phyloP scores from a whole-genome alignment of 2,888 invertebrate genomes.

The Drosophila phalerata region DNA sequence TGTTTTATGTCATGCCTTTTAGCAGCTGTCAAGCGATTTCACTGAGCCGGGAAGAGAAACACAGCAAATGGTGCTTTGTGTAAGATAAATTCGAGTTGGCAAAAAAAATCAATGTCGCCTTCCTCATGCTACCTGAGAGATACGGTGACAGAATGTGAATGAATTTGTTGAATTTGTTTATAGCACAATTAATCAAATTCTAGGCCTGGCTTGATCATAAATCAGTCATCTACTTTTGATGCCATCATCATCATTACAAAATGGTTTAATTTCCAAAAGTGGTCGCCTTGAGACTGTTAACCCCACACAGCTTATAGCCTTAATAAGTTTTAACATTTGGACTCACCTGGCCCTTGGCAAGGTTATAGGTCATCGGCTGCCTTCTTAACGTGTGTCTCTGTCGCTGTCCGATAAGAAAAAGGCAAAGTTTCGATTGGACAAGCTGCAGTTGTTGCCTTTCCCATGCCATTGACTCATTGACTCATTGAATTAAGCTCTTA shows the following conservation, averaged over 20 bases:
- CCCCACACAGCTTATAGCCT: slow-evolving; percentile 6
- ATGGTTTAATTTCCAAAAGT: slow-evolving; percentile 33
- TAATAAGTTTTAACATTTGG: slow-evolving; percentile 10
- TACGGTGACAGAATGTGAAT: slow-evolving; percentile 27
- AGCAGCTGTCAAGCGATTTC: slow-evolving; percentile 52
- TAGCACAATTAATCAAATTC: slow-evolving; percentile 65
- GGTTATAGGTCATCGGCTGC: slow-evolving; percentile 29
- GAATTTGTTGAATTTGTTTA: slow-evolving; percentile 56
- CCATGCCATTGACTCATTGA: slow-evolving; percentile 53
- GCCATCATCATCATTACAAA: slow-evolving; percentile 24
- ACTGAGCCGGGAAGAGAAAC: slow-evolving; percentile 6
- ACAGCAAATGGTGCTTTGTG: slow-evolving; percentile 7
- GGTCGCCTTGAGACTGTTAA: slow-evolving; percentile 2
- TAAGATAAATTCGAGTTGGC: slow-evolving; percentile 10
- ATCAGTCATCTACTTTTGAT: slow-evolving; percentile 54
- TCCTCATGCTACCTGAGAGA: slow-evolving; percentile 11
- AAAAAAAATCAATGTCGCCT: slow-evolving; percentile 26
- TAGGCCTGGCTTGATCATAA: slow-evolving; percentile 45
- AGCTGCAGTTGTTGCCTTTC: slow-evolving; percentile 21
- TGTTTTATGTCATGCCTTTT: slow-evolving; percentile 50
- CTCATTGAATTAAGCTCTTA: slow-evolving; percentile 75
- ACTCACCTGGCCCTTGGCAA: slow-evolving; percentile 13
- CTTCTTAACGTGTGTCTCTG: slow-evolving; percentile 16
- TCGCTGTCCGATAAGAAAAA: slow-evolving; percentile 35
- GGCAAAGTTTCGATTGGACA: slow-evolving; percentile 28